phyloP scores from a whole-genome alignment of 1,140 invertebrate species.

The Drosophila lini region DNA sequence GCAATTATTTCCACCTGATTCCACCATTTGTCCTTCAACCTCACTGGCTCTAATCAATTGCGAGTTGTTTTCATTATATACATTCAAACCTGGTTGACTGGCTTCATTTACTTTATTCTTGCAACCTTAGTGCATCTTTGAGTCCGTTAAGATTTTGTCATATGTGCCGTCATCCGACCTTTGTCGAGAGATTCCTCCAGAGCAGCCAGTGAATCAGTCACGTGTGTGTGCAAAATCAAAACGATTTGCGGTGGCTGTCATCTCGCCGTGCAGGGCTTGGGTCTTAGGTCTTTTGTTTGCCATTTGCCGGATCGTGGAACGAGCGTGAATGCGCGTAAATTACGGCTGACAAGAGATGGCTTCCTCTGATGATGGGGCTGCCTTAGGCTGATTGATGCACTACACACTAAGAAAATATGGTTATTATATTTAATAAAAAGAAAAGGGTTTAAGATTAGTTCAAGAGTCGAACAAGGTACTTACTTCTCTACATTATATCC shows the following conservation, averaged over 20 bases:
- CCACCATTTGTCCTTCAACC: background rate
- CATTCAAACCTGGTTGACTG: background rate
- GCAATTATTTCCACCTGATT: conserved; percentile 3
- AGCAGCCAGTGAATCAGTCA: conserved; percentile 51
- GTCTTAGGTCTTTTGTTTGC: conserved; percentile 72
- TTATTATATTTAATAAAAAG: background rate
- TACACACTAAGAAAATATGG: conserved; percentile 3
- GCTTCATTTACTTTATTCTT: conserved; percentile 14
- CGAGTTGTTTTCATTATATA: conserved; percentile 6
- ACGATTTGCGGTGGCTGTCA: conserved; percentile 58
- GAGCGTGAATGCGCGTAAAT: conserved; percentile 75
- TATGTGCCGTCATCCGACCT: conserved; percentile 15
- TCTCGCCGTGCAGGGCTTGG: conserved; percentile 13
- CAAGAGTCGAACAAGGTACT: accelerated
- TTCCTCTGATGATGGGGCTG: conserved; percentile 30
- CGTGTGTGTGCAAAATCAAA: conserved; percentile 72
- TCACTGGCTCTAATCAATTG: conserved; percentile 2
- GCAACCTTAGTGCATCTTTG: conserved; percentile 36
- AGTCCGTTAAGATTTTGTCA: conserved; percentile 35
- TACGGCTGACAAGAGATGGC: conserved; percentile 69
- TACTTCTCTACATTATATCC: background rate
- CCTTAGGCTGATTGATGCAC: conserved; percentile 68
- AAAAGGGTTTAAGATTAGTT: background rate
- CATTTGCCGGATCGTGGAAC: conserved; percentile 49
- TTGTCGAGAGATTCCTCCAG: conserved; percentile 2